Conservation (phyloP, 2,797 vertebrate genomes). For the Allobates femoralis region DNA sequence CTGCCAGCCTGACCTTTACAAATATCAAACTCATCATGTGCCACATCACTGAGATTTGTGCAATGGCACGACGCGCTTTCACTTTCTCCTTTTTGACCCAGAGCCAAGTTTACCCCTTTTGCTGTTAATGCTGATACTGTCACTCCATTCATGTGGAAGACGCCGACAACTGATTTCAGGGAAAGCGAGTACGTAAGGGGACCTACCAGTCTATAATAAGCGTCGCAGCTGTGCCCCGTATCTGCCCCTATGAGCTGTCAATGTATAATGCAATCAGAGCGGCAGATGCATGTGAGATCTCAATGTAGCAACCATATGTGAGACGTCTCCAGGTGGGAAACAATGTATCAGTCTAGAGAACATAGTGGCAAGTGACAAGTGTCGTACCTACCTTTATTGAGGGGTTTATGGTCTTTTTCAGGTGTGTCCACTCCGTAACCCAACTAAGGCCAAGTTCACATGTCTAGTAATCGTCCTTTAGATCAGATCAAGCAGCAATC, state of each 20-base stretch:
- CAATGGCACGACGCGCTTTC: background rate
- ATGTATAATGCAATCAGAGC: background rate
- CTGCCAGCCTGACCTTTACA: conserved; percentile 39
- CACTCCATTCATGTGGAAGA: conserved; percentile 4
- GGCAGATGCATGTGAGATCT: no score
- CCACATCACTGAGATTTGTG: conserved; percentile 23
- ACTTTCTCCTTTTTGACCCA: conserved; percentile 10
- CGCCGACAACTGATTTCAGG: background rate
- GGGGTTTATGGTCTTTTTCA: no score
- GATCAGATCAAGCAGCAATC: no score
- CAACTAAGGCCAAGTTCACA: no score
- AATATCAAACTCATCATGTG: conserved; percentile 44
- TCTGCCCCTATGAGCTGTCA: background rate
- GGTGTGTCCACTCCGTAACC: no score
- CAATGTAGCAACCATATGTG: no score
- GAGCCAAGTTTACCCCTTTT: conserved; percentile 4
- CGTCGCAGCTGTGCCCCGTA: background rate
- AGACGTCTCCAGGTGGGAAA: background rate
- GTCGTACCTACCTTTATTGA: no score
- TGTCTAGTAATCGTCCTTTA: no score
- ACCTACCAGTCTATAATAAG: conserved; percentile 3
- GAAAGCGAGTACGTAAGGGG: background rate
- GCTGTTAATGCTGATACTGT: conserved; percentile 5
- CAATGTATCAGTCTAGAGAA: background rate
- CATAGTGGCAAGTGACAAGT: background rate